Evolutionary conservation across 37 sponge, comb jelly and placozoan genomes (phyloP), one percentile per base, ranked within the genome.

Genomic region (Geodia barretti): DNA sequence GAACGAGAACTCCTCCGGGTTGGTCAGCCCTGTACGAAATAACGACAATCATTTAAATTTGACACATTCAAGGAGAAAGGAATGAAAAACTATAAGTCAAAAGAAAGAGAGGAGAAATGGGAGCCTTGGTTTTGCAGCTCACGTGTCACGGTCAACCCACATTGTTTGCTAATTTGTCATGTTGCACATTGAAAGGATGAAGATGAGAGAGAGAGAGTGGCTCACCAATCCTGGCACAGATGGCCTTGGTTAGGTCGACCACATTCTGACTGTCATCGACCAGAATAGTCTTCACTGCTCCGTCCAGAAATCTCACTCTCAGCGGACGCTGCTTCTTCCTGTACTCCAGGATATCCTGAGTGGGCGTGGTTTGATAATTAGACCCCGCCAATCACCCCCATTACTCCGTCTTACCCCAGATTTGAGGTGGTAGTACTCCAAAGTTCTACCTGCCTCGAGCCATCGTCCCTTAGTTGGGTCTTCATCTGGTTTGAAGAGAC

Each of bases 181-280:
- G 17, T 20, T 58, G 60, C 60, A 20, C 60, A 19, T 58, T 33
- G 33, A 36, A 28, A 36, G 29, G 35, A 59, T 33, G 35, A n/a
- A 62, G 62, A 2, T 3, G 33, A 59, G 76, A 59, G 29, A 19
- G 60, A 54, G 17, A 29, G 73, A 8, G 42, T 9, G 47, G 19
- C 90, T 77, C 37, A 94, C 97, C 97, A 72, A 98, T 95, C 62
- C 93, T 84, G 32, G 78, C 88, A 83, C 94, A 95, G 24, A 95
- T 85, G 14, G 90, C 78, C 69, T 88, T 92, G 33, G 90, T 95
- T 35, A 99, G 75, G 54, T 99, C 93, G 32, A 83, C 88, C 17
- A 97, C 99, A 38, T 89, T 96, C 79, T 88, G 89, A 74, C 97
- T 97, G 94, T 99, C 99, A 62, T 99, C 99, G 79, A 95, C 97